Base-by-base conservation (phyloP, 2,113 vertebrate species). In the Ranitomeya imitator region DNA sequence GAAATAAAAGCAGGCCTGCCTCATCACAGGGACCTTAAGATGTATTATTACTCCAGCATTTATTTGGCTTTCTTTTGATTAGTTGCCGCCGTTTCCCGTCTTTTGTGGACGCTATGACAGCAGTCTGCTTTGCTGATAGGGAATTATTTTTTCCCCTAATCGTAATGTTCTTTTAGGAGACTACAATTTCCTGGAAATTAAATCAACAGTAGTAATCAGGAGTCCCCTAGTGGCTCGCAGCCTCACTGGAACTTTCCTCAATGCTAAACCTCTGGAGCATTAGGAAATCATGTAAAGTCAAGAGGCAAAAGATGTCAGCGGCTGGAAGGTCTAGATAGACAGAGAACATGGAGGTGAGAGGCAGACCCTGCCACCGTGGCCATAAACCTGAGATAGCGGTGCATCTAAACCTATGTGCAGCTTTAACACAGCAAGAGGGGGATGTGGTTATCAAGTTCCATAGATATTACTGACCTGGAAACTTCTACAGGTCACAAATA, bases 171-270 rank as follows among this genome's bases (percentile, higher is more conserved):
- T 94, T 94, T 94, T 89, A 91, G 92, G 89, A 93, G 91, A 88
- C 88, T 84, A 23, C 83, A 85, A 89, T 92, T 93, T 94, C 92
- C 93, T 91, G 88, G 92, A 93, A 94, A 91, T 90, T 91, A 91
- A 94, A 92, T 93, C 92, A 92, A 92, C 90, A 90, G 87, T 91
- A 93, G 92, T 93, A 92, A 93, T 91, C 91, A 94, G 91, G 93
- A 94, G 91, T 91, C 91, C 89, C 92, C 93, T 92, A 90, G 92
- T 91, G 92, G 94, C 90, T 92, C 90, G 90, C 57, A 90, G 91
- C 90, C 91, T 92, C 86, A 90, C 90, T 92, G 92, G 93, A 94
- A 90, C 74, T 92, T 93, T 92, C 92, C 92, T 90, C 89, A 90
- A 90, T 92, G 23, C 78, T 61, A 74, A 83, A 54, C 65, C 71